A percentile compares a stretch with the other conserved stretches of the same genome.
phyloP scores from a whole-genome alignment of 2,797 vertebrate genomes.

The Melanotaenia maccullochi region DNA sequence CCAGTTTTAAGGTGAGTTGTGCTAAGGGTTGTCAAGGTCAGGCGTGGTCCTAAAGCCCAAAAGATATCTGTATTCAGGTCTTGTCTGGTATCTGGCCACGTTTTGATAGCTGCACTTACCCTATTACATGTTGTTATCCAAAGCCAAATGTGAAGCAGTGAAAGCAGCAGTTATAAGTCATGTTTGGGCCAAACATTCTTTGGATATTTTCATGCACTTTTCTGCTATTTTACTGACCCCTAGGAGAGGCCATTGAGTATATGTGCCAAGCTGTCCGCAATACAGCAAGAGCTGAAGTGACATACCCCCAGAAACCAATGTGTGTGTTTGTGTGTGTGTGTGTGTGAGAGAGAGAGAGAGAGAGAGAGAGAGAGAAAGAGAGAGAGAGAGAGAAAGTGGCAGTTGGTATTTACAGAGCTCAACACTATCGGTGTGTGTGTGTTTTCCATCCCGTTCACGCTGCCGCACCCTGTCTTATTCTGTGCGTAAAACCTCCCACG shows the following conservation, averaged over 20 bases:
- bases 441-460: slow-evolving; percentile 49
- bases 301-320: background rate
- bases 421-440: slow-evolving; percentile 46
- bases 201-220: too few species aligned
- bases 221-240: background rate
- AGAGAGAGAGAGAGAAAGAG: slow-evolving; percentile 17
- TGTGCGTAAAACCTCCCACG: slow-evolving; percentile 59
- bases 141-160: background rate
- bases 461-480: slow-evolving; percentile 74
- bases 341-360: background rate
- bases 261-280: slow-evolving; percentile 1
- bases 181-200: background rate
- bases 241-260: background rate
- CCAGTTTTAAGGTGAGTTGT: too few species aligned
- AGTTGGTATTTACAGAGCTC: slow-evolving; percentile 69
- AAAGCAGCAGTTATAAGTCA: background rate
- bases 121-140: too few species aligned
- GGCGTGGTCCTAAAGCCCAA: too few species aligned
- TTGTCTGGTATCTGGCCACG: too few species aligned
- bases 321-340: background rate
- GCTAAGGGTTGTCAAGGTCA: too few species aligned
- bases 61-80: too few species aligned
- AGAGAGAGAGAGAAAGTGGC: slow-evolving; percentile 17
- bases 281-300: background rate
- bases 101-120: too few species aligned